Conservation (phyloP, 2,113 vertebrate genomes). For the Todiramphus chloris region DNA sequence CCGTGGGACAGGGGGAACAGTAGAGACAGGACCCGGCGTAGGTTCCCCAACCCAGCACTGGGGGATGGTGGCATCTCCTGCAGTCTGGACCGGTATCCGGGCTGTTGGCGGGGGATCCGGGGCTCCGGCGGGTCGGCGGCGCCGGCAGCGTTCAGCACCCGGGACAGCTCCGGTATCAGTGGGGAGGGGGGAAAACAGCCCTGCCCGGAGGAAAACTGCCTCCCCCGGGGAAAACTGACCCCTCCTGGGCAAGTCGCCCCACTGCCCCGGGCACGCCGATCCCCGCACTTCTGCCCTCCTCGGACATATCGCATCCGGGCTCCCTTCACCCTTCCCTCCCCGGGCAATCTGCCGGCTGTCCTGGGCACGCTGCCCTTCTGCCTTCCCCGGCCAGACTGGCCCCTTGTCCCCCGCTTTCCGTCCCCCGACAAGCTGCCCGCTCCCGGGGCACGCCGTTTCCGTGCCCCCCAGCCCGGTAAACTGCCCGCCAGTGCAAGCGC, state of each 20-base stretch:
- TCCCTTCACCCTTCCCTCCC: background rate
- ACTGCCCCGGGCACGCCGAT: background rate
- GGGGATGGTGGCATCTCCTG: background rate
- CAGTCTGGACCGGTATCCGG: accelerated
- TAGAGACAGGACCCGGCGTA: background rate
- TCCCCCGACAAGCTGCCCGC: background rate
- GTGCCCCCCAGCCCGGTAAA: background rate
- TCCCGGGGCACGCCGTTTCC: too few relatives aligned
- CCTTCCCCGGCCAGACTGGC: background rate
- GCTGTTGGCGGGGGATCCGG: background rate
- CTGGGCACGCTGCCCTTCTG: background rate
- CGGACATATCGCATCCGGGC: too few relatives aligned
- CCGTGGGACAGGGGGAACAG: background rate
- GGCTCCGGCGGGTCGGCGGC: background rate
- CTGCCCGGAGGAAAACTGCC: background rate
- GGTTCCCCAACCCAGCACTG: background rate
- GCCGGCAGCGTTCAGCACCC: background rate
- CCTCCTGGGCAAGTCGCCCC: background rate
- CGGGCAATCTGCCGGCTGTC: background rate
- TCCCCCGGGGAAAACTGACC: background rate
- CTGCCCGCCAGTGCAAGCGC: background rate
- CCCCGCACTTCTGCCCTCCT: too few relatives aligned
- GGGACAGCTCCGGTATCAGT: background rate
- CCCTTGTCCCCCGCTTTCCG: background rate
- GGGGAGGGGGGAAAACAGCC: accelerated